A percentile compares a stretch with the other conserved stretches of the same genome.
Conservation (phyloP, 2,113 vertebrate species). For the Proteles cristata region DNA sequence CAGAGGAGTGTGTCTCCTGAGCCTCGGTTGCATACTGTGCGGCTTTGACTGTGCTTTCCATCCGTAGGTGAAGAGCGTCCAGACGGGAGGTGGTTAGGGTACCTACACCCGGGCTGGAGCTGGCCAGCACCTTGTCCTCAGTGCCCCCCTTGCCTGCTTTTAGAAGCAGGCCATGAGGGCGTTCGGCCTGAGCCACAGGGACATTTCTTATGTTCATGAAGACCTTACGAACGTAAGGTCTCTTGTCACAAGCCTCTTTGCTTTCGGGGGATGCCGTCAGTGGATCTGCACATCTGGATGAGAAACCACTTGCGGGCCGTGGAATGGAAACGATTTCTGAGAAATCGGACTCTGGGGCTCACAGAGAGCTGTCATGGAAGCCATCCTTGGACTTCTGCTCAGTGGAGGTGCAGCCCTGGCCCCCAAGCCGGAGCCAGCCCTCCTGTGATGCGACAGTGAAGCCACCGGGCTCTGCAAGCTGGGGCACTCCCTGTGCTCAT, state of each 20-base stretch:
- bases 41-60: neutral
- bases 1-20: neutral
- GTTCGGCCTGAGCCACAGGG: neutral
- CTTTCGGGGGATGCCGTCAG: neutral
- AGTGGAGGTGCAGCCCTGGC: neutral
- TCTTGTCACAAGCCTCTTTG: neutral
- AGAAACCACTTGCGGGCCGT: neutral
- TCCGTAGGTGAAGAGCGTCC: neutral
- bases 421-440: fast-evolving
- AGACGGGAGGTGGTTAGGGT: neutral
- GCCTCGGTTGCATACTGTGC: fast-evolving
- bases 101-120: neutral
- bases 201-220: neutral
- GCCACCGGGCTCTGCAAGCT: fast-evolving
- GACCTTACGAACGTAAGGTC: neutral
- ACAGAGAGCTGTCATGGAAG: neutral
- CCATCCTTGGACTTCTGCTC: neutral
- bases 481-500: neutral
- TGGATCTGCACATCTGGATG: neutral
- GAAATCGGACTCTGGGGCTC: neutral
- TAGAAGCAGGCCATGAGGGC: neutral
- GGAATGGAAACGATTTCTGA: neutral
- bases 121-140: neutral
- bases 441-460: neutral
- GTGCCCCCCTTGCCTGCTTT: neutral